Percentiles rank a stretch among this genome's conserved stretches.
phyloP scores from a whole-genome alignment of 1,140 invertebrate species.

The Samia ricini region DNA sequence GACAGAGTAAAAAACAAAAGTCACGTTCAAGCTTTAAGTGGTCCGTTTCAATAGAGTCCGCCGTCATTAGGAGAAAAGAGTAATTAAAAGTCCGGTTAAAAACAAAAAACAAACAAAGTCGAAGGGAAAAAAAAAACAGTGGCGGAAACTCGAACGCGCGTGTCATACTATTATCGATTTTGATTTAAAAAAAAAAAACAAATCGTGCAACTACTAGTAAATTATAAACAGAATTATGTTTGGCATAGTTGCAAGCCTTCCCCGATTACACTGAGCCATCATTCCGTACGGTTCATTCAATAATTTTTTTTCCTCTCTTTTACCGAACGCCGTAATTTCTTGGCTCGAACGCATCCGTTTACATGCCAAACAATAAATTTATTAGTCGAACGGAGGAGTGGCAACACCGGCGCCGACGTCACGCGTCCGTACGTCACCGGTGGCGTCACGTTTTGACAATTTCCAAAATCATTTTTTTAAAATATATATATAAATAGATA shows the following conservation, averaged over 20 bases:
- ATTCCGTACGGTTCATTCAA: constrained; percentile 73
- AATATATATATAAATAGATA: no score
- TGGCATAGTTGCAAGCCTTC: constrained; percentile 50
- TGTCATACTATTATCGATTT: neutral
- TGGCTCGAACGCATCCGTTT: constrained; percentile 77
- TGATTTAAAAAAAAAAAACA: neutral
- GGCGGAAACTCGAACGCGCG: constrained; percentile 5
- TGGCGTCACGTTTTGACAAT: constrained; percentile 59
- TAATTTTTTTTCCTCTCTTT: constrained; percentile 65
- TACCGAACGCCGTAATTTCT: constrained; percentile 76
- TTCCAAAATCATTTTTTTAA: constrained; percentile 47
- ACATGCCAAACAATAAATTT: constrained; percentile 78
- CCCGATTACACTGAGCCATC: constrained; percentile 63
- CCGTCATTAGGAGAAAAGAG: constrained; percentile 65
- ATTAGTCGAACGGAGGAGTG: constrained; percentile 74
- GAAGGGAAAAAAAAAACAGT: constrained; percentile 8
- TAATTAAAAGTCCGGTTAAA: constrained; percentile 70
- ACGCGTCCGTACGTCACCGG: constrained; percentile 24
- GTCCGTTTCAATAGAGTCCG: constrained; percentile 55
- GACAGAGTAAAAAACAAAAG: constrained; percentile 57
- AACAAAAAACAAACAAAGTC: constrained; percentile 25
- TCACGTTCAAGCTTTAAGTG: constrained; percentile 61
- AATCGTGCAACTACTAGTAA: neutral
- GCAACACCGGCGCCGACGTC: constrained; percentile 68
- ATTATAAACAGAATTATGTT: constrained; percentile 23